Conservation (phyloP, 2,797 vertebrate genomes). For the Danio jaintianensis region DNA sequence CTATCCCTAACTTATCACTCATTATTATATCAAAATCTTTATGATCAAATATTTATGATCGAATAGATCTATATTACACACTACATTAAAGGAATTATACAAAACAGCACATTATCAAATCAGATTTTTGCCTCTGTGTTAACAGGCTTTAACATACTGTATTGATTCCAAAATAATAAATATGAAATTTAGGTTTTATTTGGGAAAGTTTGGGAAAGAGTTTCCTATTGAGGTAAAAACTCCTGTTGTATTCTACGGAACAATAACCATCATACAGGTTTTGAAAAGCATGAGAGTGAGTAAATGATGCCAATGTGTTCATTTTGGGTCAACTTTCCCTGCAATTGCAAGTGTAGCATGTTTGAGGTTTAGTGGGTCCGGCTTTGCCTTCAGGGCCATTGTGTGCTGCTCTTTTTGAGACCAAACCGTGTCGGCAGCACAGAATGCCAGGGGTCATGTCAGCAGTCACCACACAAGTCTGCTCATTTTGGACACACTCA, state of each 20-base stretch:
- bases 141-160: background rate
- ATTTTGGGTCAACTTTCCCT: constrained; percentile 5
- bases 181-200: background rate
- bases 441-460: constrained; percentile 36
- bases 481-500: background rate
- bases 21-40: too few species aligned
- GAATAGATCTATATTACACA: too few species aligned
- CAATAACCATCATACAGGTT: background rate
- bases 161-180: background rate
- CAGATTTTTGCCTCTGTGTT: background rate
- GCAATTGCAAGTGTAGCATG: background rate
- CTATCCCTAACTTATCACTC: too few species aligned
- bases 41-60: too few species aligned
- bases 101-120: too few species aligned
- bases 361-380: constrained; percentile 44
- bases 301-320: background rate
- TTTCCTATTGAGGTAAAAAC: background rate
- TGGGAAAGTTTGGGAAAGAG: background rate
- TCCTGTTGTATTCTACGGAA: background rate
- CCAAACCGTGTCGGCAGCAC: constrained; percentile 16
- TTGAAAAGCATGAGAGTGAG: background rate
- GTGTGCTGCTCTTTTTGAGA: constrained; percentile 43
- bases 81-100: too few species aligned
- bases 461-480: constrained; percentile 22
- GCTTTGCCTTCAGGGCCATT: constrained; percentile 21